Percentiles rank a stretch among this genome's conserved stretches.
Evolutionary conservation across 2,113 vertebrate genomes (phyloP).

Genomic region (Gila orcuttii): DNA sequence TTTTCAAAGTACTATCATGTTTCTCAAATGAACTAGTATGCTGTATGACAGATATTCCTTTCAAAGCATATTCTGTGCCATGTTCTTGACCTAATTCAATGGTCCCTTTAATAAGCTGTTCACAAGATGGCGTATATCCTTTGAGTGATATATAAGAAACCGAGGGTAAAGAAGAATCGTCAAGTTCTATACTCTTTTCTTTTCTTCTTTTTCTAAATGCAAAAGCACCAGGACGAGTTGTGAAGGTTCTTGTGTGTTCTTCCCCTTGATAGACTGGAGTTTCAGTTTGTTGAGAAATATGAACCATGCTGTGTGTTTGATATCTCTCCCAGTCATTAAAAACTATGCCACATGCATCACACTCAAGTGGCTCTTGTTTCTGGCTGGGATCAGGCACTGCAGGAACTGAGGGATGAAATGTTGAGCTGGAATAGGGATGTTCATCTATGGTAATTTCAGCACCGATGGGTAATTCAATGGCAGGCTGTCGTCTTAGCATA

Average conservation of each 20-base stretch:
- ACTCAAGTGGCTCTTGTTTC: constrained; percentile 80
- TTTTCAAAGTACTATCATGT: constrained; percentile 79
- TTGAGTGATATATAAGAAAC: constrained; percentile 71
- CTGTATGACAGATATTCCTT: constrained; percentile 96
- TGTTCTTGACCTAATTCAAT: constrained; percentile 1
- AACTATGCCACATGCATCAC: constrained; percentile 86
- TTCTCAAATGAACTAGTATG: constrained; percentile 97
- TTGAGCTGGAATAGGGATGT: constrained; percentile 56
- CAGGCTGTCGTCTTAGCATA: constrained; percentile 90
- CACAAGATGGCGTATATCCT: constrained; percentile 43
- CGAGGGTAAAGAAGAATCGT: constrained; percentile 77
- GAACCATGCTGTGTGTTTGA: constrained; percentile 85
- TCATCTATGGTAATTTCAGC: constrained; percentile 76
- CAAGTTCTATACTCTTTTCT: constrained; percentile 88
- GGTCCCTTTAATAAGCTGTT: constrained; percentile 52
- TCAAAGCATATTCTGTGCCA: constrained; percentile 78
- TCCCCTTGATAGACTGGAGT: constrained; percentile 75
- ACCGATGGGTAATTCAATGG: constrained; percentile 89
- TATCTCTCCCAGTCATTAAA: constrained; percentile 91
- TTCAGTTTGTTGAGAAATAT: constrained; percentile 74
- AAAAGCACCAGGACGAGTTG: constrained; percentile 80
- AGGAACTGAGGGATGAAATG: constrained; percentile 58
- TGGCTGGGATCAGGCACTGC: constrained; percentile 65
- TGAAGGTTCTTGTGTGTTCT: constrained; percentile 81
- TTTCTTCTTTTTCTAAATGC: constrained; percentile 88